phyloP scores from a whole-genome alignment of 2,113 vertebrate genomes.

The Cacatua alba region DNA sequence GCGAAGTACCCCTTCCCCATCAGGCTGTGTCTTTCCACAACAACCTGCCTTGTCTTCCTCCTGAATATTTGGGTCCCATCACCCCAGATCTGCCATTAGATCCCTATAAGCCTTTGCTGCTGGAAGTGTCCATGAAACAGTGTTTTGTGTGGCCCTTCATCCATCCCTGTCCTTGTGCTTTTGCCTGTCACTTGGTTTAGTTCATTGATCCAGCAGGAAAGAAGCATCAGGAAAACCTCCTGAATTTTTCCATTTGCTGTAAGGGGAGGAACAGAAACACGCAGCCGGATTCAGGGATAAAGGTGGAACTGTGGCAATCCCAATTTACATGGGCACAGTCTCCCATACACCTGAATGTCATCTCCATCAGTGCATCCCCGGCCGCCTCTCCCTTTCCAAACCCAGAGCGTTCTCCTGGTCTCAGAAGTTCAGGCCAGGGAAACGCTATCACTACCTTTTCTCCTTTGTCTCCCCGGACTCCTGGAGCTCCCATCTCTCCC shows the following conservation, averaged over 20 bases:
- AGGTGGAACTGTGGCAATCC: background rate
- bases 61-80: background rate
- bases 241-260: background rate
- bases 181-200: background rate
- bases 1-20: background rate
- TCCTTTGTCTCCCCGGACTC: slow-evolving; percentile 51
- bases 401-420: background rate
- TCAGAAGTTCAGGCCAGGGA: background rate
- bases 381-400: background rate
- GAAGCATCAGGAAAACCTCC: fast-evolving
- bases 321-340: fast-evolving
- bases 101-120: background rate
- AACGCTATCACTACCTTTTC: slow-evolving; percentile 14
- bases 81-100: background rate
- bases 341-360: background rate
- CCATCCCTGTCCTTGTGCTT: fast-evolving
- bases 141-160: background rate
- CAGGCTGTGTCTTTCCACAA: background rate
- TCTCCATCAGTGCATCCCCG: background rate
- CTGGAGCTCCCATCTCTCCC: slow-evolving; percentile 65
- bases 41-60: background rate
- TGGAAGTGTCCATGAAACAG: background rate
- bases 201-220: background rate
- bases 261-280: background rate
- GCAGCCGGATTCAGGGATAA: background rate